Conservation (phyloP, 2,888 invertebrate genomes). For the Ectobius pallidus region DNA sequence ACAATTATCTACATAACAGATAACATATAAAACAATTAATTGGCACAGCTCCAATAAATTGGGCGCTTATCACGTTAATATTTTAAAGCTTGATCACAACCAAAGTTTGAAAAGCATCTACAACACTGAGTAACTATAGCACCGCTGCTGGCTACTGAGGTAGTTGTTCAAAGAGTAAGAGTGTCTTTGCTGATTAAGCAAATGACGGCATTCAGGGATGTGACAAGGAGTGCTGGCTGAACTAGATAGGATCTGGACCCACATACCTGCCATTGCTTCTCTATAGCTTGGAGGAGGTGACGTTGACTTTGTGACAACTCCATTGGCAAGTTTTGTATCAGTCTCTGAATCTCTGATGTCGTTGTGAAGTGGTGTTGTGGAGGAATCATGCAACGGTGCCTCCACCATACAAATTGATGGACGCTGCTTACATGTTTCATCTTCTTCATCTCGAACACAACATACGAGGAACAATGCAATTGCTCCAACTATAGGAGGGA, state of each 20-base stretch:
- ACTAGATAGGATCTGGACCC: slow-evolving; percentile 30
- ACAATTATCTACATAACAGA: too few relatives aligned
- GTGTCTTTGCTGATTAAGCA: slow-evolving; percentile 20
- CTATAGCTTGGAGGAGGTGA: slow-evolving; percentile 22
- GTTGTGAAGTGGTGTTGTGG: neutral
- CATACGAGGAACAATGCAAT: slow-evolving; percentile 70
- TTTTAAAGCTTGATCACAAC: neutral
- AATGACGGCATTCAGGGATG: slow-evolving; percentile 30
- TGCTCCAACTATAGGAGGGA: slow-evolving; percentile 84
- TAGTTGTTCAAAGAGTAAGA: slow-evolving; percentile 22
- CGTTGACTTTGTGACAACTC: slow-evolving; percentile 19
- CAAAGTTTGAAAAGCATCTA: neutral
- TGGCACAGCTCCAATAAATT: neutral
- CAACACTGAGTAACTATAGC: slow-evolving; percentile 33
- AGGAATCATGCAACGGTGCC: neutral
- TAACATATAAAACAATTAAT: too few relatives aligned
- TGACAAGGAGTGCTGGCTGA: slow-evolving; percentile 22
- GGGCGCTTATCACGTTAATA: neutral
- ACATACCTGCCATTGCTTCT: slow-evolving; percentile 39
- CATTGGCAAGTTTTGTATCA: slow-evolving; percentile 31
- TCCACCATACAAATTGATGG: slow-evolving; percentile 8
- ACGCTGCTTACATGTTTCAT: neutral
- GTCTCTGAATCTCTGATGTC: slow-evolving; percentile 14
- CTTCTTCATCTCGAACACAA: slow-evolving; percentile 58
- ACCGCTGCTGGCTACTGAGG: neutral